Evolutionary conservation across 2,113 vertebrate genomes (phyloP).

Genomic region (Peromyscus polionotus): DNA sequence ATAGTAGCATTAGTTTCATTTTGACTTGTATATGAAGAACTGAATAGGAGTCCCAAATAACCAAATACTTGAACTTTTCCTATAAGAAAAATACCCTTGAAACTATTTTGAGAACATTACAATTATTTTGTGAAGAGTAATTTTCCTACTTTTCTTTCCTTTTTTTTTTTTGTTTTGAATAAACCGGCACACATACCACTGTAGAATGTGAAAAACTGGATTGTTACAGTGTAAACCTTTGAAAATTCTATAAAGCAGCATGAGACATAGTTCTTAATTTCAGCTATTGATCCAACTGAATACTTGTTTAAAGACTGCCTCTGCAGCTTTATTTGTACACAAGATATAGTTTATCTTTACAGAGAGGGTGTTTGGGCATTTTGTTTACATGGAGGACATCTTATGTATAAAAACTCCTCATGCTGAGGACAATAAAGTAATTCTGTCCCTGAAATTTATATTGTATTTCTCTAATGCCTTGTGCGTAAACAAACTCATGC

Average conservation of each 20-base stretch:
- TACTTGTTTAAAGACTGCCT: constrained; percentile 84
- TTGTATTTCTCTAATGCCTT: neutral
- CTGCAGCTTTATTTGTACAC: constrained; percentile 83
- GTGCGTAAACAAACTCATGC: constrained; percentile 34
- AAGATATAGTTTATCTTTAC: constrained; percentile 82
- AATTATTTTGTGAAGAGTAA: constrained; percentile 7
- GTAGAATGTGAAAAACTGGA: constrained; percentile 82
- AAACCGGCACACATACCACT: constrained; percentile 81
- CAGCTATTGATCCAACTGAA: constrained; percentile 84
- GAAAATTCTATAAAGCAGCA: constrained; percentile 87
- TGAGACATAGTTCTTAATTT: constrained; percentile 87
- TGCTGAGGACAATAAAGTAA: constrained; percentile 65
- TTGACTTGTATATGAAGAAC: neutral
- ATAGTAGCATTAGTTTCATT: neutral
- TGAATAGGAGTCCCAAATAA: neutral
- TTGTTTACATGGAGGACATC: constrained; percentile 63
- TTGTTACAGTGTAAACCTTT: constrained; percentile 81
- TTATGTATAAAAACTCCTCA: constrained; percentile 63
- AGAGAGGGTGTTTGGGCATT: constrained; percentile 57
- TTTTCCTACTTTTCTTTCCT: constrained; percentile 34
- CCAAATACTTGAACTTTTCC: constrained; percentile 11
- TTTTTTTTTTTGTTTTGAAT: constrained; percentile 19
- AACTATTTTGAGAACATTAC: neutral
- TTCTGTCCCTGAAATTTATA: constrained; percentile 75
- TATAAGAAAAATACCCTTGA: constrained; percentile 7